Evolutionary conservation across 2,113 vertebrate genomes (phyloP).

Genomic region (Megaptera novaeangliae): DNA sequence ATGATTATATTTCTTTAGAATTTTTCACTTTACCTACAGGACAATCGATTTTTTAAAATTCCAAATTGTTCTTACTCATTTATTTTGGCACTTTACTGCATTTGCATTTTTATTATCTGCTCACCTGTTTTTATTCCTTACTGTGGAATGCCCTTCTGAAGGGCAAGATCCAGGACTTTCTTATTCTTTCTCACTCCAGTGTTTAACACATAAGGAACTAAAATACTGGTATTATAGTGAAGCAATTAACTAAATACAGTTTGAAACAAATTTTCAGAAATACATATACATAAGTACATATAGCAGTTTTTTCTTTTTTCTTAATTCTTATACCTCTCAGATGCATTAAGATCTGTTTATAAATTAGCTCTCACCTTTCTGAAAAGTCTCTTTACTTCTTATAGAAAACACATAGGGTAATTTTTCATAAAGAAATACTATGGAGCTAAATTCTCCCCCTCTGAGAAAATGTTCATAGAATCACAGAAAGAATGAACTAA

Average conservation of each 20-base stretch:
- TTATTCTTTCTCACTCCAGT: neutral
- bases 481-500: neutral
- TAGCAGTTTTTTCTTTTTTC: neutral
- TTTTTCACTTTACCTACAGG: neutral
- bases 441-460: neutral
- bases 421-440: neutral
- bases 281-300: neutral
- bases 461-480: neutral
- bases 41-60: constrained; percentile 29
- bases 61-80: neutral
- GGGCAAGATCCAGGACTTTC: neutral
- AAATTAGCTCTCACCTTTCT: neutral
- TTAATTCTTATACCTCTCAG: neutral
- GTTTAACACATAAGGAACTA: neutral
- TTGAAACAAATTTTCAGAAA: neutral
- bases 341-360: neutral
- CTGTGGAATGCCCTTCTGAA: neutral
- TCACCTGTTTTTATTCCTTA: constrained; percentile 9
- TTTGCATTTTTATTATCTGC: constrained; percentile 40
- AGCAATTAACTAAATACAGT: neutral
- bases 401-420: neutral
- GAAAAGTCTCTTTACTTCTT: neutral
- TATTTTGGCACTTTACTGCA: neutral
- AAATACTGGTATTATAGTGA: neutral
- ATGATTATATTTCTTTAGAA: neutral